phyloP scores from a whole-genome alignment of 1,140 invertebrate genomes.

The Triops cancriformis region DNA sequence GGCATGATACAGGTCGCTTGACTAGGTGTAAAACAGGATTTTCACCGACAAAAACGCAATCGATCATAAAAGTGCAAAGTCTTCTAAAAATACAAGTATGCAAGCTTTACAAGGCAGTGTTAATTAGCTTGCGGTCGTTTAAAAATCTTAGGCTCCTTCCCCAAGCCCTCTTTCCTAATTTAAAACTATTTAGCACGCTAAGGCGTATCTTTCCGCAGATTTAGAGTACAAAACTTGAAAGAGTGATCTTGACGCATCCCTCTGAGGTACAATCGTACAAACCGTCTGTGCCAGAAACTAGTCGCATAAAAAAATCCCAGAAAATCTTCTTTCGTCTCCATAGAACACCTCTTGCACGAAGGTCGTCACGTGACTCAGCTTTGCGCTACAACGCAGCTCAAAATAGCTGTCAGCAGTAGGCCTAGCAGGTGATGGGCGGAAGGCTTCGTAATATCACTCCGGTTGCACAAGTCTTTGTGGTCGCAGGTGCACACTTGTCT shows the following conservation, averaged over 20 bases:
- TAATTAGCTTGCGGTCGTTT: not conserved
- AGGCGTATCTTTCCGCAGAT: too few species aligned
- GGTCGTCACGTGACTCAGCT: not conserved
- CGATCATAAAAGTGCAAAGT: not conserved
- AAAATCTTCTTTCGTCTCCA: too few species aligned
- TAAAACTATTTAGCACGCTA: not conserved
- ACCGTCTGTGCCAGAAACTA: too few species aligned
- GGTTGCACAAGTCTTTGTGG: constrained; percentile 29
- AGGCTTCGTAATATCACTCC: constrained; percentile 27
- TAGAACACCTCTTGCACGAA: too few species aligned
- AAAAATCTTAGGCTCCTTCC: not conserved
- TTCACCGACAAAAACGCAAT: not conserved
- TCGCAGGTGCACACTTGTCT: constrained; percentile 24
- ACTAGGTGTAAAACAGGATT: not conserved
- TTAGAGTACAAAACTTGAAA: too few species aligned
- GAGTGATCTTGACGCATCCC: too few species aligned
- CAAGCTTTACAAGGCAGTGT: not conserved
- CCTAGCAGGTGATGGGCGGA: constrained; percentile 26
- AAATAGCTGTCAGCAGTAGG: not conserved
- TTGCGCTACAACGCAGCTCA: not conserved
- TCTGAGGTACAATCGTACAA: too few species aligned
- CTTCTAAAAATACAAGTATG: too few species aligned
- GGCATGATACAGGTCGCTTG: not conserved
- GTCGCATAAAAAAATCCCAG: too few species aligned
- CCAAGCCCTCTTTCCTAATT: not conserved